A percentile compares a stretch with the other conserved stretches of the same genome.
Evolutionary conservation across 2,113 vertebrate genomes (phyloP).

Genomic region (Balaenoptera acutorostrata): DNA sequence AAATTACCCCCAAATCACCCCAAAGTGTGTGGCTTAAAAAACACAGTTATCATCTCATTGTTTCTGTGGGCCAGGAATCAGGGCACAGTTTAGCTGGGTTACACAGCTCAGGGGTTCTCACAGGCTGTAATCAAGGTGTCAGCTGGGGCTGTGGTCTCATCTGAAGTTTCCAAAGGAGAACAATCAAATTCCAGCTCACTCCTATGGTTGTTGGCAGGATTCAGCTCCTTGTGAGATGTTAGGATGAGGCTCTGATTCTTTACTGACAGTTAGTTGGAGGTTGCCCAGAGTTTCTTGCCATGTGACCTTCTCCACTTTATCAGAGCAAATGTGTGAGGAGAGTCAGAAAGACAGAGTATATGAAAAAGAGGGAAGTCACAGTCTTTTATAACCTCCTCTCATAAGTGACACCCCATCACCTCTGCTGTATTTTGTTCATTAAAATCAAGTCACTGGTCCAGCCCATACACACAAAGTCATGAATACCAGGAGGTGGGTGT

Average conservation of each 20-base stretch:
- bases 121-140: not conserved
- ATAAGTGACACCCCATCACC: not conserved
- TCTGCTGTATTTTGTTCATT: not conserved
- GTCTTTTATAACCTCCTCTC: not conserved
- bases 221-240: not conserved
- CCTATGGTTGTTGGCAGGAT: not conserved
- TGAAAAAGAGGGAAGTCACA: not conserved
- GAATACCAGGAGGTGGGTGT: not conserved
- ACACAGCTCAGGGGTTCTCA: not conserved
- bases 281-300: not conserved
- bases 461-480: not conserved
- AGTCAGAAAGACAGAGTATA: not conserved
- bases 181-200: not conserved
- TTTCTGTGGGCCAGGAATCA: not conserved
- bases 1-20: not conserved
- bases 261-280: not conserved
- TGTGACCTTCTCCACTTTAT: not conserved
- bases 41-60: not conserved
- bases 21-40: not conserved
- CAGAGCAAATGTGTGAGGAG: not conserved
- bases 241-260: not conserved
- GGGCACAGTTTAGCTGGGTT: not conserved
- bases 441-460: not conserved
- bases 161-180: not conserved
- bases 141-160: not conserved